These are phyloP conservation scores for Hipparchia semele DNA, from an alignment of 2,888 invertebrate genomes.

Conservation along the genomic window DNA sequence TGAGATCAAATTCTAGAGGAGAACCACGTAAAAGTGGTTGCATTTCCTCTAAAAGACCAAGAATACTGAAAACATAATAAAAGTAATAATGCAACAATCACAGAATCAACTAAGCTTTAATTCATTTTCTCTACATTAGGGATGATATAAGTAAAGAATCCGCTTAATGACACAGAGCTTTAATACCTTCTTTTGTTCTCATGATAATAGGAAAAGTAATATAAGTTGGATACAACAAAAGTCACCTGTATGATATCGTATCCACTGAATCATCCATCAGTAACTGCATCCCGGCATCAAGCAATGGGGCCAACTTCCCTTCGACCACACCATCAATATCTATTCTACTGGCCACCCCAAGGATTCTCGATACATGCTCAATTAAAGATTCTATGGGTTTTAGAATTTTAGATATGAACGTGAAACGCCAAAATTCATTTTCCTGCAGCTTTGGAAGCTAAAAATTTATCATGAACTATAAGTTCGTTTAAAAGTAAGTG, in stretches of 20 bases:
- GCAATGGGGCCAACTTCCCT: slow-evolving; percentile 62
- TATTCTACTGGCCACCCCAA: slow-evolving; percentile 70
- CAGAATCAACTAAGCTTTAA: not conserved
- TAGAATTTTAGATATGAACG: slow-evolving; percentile 73
- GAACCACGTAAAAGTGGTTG: slow-evolving; percentile 66
- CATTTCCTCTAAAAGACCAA: slow-evolving; percentile 69
- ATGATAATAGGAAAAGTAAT: too few species aligned
- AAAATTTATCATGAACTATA: not conserved
- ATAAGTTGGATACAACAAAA: too few species aligned
- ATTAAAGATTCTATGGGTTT: slow-evolving; percentile 63
- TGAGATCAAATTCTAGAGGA: slow-evolving; percentile 64
- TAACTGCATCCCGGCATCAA: slow-evolving; percentile 71
- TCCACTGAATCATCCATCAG: slow-evolving; percentile 73
- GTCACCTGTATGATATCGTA: slow-evolving; percentile 71
- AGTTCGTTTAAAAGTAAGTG: not conserved
- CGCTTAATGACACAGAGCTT: not conserved
- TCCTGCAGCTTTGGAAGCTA: slow-evolving; percentile 63
- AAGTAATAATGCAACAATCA: not conserved
- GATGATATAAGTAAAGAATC: not conserved
- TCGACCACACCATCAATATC: slow-evolving; percentile 58
- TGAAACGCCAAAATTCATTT: slow-evolving; percentile 74
- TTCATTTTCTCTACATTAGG: not conserved
- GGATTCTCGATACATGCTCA: slow-evolving; percentile 65
- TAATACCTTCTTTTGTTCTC: too few species aligned
- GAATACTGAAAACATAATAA: slow-evolving; percentile 59